Base-by-base conservation (phyloP, 2,888 invertebrate species). In the Hypselothyrea guttata region DNA sequence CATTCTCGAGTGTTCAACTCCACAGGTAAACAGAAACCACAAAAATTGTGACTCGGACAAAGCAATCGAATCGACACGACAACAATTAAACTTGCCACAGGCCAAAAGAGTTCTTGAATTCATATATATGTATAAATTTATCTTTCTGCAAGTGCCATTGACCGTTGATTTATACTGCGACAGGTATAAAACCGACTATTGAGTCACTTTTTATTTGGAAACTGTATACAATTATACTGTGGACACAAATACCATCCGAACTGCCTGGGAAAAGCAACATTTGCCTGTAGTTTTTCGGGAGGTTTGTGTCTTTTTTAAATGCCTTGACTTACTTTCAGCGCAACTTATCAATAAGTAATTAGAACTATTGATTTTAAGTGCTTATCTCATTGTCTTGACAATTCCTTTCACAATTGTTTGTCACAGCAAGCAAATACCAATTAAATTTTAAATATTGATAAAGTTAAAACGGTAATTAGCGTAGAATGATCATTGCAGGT, bases 21-120 rank as follows among this genome's bases (percentile, higher is more conserved):
- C n/a, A n/a, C n/a, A 45, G 42, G 72, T 67, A 68, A 68, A 42
- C 12, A 31, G 51, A 68, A 47, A 54, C 59, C 72, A 18, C 60
- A 54, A 68, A 42, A 59, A 51, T 22, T 40, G 47, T 18, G n/a
- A 11, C 7, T 44, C 22, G 22, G 22, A 22, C 2, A 22, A 22
- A 22, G 5, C 2, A 22, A 22, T 33, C 22, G 37, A 40, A 33
- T 41, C 27, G 16, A 46, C 27, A 27, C 47, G 68, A 47, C 42
- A 28, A 48, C 48, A 62, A 28, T 48, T 52, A 33, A 22, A 64
- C 56, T 12, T 62, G 61, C 61, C 63, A 55, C 42, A 27, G 67
- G n/a, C n/a, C n/a, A 13, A 27, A 45, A 53, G 48, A 63, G 37
- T 37, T 49, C 16, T 40, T 38, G 18, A 44, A 58, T 22, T 22